Evolutionary conservation across 2,797 vertebrate genomes (phyloP).

Genomic region (Syngnathus rostellatus): DNA sequence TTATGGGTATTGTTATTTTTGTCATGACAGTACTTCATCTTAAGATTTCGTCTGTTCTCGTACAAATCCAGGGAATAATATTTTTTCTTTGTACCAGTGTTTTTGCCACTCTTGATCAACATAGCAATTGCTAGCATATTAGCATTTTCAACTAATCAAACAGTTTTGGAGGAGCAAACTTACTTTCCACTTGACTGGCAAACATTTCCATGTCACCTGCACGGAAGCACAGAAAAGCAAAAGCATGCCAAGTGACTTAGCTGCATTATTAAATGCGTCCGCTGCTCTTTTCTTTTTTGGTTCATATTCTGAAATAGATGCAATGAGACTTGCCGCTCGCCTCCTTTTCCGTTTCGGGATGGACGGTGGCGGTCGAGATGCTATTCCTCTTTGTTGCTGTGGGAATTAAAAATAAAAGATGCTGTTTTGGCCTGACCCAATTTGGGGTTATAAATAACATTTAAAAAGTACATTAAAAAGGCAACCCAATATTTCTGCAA

Average conservation of each 20-base stretch:
- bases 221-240: constrained; percentile 13
- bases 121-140: background rate
- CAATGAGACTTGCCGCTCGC: constrained; percentile 46
- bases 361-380: constrained; percentile 35
- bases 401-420: constrained; percentile 61
- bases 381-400: constrained; percentile 45
- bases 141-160: background rate
- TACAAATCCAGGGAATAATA: too few relatives aligned
- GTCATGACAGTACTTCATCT: background rate
- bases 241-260: background rate
- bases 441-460: constrained; percentile 66
- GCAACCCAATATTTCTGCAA: constrained; percentile 24
- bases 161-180: constrained; percentile 5
- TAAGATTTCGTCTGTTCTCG: too few relatives aligned
- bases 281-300: background rate
- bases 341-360: constrained; percentile 24
- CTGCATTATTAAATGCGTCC: constrained; percentile 5
- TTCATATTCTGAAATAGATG: background rate
- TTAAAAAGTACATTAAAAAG: constrained; percentile 38
- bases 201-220: constrained; percentile 51
- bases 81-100: too few relatives aligned
- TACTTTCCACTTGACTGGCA: constrained; percentile 60
- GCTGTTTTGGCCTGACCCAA: constrained; percentile 65
- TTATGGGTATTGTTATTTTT: background rate
- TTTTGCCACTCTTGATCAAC: background rate